A percentile compares a stretch with the other conserved stretches of the same genome.
phyloP scores from a whole-genome alignment of 2,113 vertebrate species.

The Passerina amoena region DNA sequence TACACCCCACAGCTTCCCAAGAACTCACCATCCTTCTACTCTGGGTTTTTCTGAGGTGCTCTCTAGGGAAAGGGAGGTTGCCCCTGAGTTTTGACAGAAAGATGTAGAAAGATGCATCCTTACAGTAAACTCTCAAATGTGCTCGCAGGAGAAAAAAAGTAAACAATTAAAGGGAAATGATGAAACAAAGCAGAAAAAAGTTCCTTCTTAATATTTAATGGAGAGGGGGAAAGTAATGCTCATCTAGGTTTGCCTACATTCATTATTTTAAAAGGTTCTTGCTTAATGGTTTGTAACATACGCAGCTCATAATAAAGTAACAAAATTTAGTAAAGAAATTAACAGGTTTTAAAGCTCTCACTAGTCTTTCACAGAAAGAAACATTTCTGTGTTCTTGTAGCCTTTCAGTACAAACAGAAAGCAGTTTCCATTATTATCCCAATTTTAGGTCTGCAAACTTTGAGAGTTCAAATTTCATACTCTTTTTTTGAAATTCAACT shows the following conservation, averaged over 20 bases:
- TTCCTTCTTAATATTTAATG: neutral
- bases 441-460: neutral
- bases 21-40: neutral
- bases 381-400: neutral
- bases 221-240: rapidly evolving
- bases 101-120: neutral
- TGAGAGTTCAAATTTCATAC: neutral
- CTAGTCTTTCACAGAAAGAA: neutral
- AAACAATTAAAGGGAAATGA: neutral
- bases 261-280: neutral
- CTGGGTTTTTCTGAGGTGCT: neutral
- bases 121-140: neutral
- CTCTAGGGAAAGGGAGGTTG: neutral
- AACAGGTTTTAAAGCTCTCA: neutral
- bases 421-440: neutral
- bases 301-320: neutral
- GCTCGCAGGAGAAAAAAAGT: neutral
- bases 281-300: neutral
- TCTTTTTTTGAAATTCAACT: neutral
- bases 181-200: neutral
- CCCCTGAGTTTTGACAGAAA: neutral
- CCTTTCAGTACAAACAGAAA: neutral
- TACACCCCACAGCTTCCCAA: neutral
- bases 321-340: neutral
- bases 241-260: neutral